Conservation (phyloP, 64 coral and sea anemone species). For the Pocillopora damicornis region DNA sequence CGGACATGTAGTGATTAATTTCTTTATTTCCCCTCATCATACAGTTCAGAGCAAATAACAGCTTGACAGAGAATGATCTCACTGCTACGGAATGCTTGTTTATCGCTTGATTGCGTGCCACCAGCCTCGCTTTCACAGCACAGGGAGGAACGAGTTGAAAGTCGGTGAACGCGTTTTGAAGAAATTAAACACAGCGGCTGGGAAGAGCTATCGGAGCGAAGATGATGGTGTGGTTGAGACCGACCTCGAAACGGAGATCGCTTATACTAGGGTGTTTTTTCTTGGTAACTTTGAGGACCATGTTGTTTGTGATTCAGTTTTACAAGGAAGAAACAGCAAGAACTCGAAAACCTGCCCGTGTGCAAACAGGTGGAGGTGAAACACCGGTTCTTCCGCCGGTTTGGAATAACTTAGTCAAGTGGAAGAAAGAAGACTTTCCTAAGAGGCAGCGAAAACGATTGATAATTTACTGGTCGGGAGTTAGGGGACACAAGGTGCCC, state of each 20-base stretch:
- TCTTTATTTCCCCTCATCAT: conserved; percentile 17
- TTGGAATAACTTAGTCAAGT: conserved; percentile 32
- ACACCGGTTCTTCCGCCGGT: background rate
- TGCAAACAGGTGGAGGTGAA: conserved; percentile 18
- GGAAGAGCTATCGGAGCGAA: background rate
- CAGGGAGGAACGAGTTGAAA: background rate
- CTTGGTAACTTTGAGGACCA: conserved; percentile 47
- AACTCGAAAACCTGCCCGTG: background rate
- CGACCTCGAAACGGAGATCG: conserved; percentile 43
- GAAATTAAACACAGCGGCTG: conserved; percentile 16
- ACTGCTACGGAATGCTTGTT: conserved; percentile 6
- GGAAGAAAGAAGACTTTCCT: conserved; percentile 62
- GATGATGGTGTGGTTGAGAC: conserved; percentile 50
- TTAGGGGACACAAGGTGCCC: conserved; percentile 69
- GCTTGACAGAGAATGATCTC: conserved; percentile 6
- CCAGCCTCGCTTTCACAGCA: conserved; percentile 10
- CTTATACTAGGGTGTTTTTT: conserved; percentile 32
- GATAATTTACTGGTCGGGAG: conserved; percentile 94
- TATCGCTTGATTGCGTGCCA: conserved; percentile 19
- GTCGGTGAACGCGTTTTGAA: background rate
- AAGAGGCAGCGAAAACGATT: conserved; percentile 54
- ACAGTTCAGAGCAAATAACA: background rate
- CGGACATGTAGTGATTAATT: background rate
- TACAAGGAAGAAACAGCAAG: conserved; percentile 44
- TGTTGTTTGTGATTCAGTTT: conserved; percentile 63